A percentile compares a stretch with the other conserved stretches of the same genome.
Evolutionary conservation across 1,140 invertebrate species (phyloP).

Genomic region (Sinonovacula constricta): DNA sequence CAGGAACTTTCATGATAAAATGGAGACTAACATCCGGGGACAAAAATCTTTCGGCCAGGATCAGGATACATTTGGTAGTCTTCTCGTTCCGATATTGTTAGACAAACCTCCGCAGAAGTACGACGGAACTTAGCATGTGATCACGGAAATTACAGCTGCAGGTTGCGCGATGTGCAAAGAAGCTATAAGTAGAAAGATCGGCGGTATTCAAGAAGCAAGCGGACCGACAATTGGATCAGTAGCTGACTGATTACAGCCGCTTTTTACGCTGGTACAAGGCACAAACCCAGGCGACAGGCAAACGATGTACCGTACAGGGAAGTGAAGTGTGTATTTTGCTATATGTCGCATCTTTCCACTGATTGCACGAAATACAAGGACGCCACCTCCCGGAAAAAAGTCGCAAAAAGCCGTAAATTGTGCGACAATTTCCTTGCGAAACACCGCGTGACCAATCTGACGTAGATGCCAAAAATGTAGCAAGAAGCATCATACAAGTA

Average conservation of each 20-base stretch:
- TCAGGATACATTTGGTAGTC: conserved; percentile 23
- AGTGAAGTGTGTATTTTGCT: background rate
- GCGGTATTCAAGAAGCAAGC: background rate
- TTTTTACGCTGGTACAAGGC: no score
- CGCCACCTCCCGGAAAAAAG: background rate
- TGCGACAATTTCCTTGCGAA: background rate
- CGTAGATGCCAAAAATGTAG: background rate
- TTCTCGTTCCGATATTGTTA: conserved; percentile 33
- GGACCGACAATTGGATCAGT: background rate
- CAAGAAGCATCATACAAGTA: background rate
- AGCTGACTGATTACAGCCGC: no score
- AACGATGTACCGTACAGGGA: background rate
- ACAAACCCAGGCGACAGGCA: background rate
- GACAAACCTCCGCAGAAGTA: conserved; percentile 32
- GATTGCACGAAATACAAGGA: background rate
- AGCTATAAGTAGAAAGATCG: background rate
- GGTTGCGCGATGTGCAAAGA: background rate
- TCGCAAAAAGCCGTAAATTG: background rate
- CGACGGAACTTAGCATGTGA: background rate
- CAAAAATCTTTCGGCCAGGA: conserved; percentile 19
- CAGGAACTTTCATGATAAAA: conserved; percentile 42
- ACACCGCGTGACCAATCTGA: background rate
- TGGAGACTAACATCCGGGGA: conserved; percentile 35
- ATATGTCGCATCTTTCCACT: background rate
- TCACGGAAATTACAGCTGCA: background rate